phyloP scores from a whole-genome alignment of 2,797 vertebrate species.

The Parotocinclus haroldoi region DNA sequence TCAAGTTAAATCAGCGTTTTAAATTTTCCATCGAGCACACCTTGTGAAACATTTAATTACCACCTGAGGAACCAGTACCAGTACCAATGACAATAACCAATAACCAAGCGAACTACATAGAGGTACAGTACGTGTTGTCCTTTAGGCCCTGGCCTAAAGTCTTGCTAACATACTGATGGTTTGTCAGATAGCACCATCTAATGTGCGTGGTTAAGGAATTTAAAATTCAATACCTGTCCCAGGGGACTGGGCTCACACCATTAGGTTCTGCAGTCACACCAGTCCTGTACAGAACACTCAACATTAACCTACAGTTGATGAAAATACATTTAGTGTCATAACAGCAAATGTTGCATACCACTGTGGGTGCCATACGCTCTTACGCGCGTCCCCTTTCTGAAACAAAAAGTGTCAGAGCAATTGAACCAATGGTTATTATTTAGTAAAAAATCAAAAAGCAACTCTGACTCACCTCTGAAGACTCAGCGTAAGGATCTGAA shows the following conservation, averaged over 20 bases:
- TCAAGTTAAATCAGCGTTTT: no score
- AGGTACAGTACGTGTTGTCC: no score
- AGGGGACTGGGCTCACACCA: conserved; percentile 4
- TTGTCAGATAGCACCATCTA: no score
- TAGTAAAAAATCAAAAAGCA: background rate
- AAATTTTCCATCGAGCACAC: no score
- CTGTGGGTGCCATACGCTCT: conserved; percentile 56
- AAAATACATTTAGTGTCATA: background rate
- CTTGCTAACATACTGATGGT: no score
- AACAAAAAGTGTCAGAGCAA: conserved; percentile 5
- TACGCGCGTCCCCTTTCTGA: conserved; percentile 60
- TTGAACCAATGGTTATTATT: background rate
- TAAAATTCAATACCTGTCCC: conserved; percentile 23
- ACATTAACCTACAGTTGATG: background rate
- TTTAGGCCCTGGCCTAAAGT: no score
- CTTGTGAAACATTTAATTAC: no score
- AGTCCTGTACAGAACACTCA: conserved; percentile 6
- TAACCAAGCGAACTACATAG: no score
- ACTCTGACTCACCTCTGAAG: conserved; percentile 55
- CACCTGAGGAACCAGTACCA: no score
- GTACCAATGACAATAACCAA: no score
- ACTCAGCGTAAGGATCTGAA: conserved; percentile 70
- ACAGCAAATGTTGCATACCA: conserved; percentile 56
- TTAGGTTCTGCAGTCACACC: conserved; percentile 18
- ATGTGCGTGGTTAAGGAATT: no score